phyloP scores from a whole-genome alignment of 2,888 invertebrate genomes.

The Corbicula japonica region DNA sequence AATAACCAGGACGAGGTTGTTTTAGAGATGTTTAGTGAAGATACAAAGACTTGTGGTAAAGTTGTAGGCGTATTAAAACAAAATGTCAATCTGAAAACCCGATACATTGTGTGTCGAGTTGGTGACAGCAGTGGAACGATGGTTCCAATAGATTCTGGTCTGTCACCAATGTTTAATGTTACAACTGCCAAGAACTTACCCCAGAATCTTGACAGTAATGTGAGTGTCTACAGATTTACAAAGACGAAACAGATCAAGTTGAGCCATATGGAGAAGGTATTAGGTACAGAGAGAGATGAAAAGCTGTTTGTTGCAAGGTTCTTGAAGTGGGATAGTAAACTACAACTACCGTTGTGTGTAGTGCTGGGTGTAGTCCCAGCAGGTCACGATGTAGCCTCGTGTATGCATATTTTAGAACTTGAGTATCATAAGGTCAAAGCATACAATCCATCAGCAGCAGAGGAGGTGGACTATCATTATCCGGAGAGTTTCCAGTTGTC shows the following conservation, averaged over 20 bases:
- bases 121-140: constrained; percentile 79
- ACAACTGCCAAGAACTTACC: constrained; percentile 60
- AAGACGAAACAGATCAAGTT: constrained; percentile 72
- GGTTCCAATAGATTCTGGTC: constrained; percentile 78
- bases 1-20: constrained; percentile 82
- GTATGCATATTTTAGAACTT: constrained; percentile 76
- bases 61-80: constrained; percentile 81
- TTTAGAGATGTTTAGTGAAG: constrained; percentile 73
- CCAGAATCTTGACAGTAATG: constrained; percentile 70
- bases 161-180: constrained; percentile 79
- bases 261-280: constrained; percentile 77
- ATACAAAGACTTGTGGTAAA: constrained; percentile 65
- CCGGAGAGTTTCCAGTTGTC: constrained; percentile 67
- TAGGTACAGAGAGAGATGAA: constrained; percentile 61
- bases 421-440: constrained; percentile 76
- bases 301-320: constrained; percentile 83
- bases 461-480: constrained; percentile 70
- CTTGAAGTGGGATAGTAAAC: constrained; percentile 79
- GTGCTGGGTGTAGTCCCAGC: constrained; percentile 80
- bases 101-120: constrained; percentile 81
- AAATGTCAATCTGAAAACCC: constrained; percentile 71
- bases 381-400: constrained; percentile 67
- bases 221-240: constrained; percentile 74
- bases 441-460: constrained; percentile 60
- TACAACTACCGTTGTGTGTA: constrained; percentile 79